Conservation (phyloP, 2,113 vertebrate species). For the Cryptotis parvus region DNA sequence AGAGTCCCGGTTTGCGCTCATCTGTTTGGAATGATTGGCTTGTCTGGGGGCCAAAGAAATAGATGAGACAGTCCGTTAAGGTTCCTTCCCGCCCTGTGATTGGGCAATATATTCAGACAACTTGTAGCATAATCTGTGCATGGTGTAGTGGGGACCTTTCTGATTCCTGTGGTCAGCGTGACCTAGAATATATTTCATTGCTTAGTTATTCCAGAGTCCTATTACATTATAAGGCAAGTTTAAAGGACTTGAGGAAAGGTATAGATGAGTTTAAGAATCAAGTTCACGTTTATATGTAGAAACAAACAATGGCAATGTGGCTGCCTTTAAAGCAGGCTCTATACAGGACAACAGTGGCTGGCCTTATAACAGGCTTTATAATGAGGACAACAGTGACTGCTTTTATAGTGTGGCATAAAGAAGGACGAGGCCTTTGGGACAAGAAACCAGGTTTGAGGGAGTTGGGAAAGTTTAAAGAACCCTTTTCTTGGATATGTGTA, state of each 20-base stretch:
- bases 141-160: conserved; percentile 49
- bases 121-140: conserved; percentile 40
- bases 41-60: conserved; percentile 62
- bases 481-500: neutral
- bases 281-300: neutral
- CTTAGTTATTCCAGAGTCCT: conserved; percentile 31
- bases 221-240: conserved; percentile 47
- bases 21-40: conserved; percentile 75
- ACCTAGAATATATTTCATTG: conserved; percentile 55
- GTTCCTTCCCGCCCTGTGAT: conserved; percentile 56
- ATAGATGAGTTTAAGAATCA: neutral
- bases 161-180: conserved; percentile 72
- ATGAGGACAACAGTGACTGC: neutral
- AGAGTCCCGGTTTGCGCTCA: conserved; percentile 54
- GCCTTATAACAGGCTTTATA: too few relatives aligned
- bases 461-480: neutral
- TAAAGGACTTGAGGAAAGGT: conserved; percentile 31
- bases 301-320: neutral
- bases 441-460: neutral
- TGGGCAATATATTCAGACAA: conserved; percentile 60
- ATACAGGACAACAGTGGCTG: too few relatives aligned
- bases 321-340: neutral
- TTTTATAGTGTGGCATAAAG: neutral
- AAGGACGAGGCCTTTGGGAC: neutral
- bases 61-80: conserved; percentile 61